These are phyloP conservation scores for Hylaea fasciaria DNA, from an alignment of 2,888 invertebrate genomes.

Conservation along the genomic window DNA sequence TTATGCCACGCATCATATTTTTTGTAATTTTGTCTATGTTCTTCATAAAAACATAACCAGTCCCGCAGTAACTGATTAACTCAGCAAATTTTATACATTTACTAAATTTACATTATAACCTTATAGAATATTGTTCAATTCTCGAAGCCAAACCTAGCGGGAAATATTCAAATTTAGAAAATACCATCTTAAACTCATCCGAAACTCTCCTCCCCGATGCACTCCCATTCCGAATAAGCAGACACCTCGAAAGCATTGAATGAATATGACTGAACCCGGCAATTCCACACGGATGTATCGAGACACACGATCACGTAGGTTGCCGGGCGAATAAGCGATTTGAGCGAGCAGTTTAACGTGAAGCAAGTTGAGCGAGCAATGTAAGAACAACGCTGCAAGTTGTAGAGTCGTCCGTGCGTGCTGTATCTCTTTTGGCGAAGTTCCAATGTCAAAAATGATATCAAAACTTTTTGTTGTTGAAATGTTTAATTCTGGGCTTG, in stretches of 20 bases:
- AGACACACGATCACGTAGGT: conserved; percentile 59
- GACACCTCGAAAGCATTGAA: conserved; percentile 47
- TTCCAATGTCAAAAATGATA: conserved; percentile 1
- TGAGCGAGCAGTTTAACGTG: background rate
- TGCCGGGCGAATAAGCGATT: conserved; percentile 37
- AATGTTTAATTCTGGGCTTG: background rate
- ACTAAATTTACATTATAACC: too few relatives aligned
- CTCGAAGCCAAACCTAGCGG: background rate
- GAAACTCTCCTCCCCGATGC: conserved; percentile 12
- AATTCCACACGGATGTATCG: conserved; percentile 39
- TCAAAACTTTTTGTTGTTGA: background rate
- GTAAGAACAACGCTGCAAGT: conserved; percentile 40
- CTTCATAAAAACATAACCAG: too few relatives aligned
- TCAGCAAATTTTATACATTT: too few relatives aligned
- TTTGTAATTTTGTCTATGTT: too few relatives aligned
- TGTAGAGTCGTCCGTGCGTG: conserved; percentile 52
- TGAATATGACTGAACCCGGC: conserved; percentile 42
- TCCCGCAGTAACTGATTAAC: too few relatives aligned
- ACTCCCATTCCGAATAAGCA: conserved; percentile 35
- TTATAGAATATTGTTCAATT: too few relatives aligned
- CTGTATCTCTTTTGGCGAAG: conserved; percentile 44
- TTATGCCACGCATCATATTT: too few relatives aligned
- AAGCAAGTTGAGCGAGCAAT: conserved; percentile 43
- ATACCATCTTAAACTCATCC: conserved; percentile 9
- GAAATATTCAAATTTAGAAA: background rate